Percentiles rank a stretch among this genome's conserved stretches.
phyloP scores from a whole-genome alignment of 30 jellyfish, hydroid and myxozoan species.

The Rhopilema esculentum region DNA sequence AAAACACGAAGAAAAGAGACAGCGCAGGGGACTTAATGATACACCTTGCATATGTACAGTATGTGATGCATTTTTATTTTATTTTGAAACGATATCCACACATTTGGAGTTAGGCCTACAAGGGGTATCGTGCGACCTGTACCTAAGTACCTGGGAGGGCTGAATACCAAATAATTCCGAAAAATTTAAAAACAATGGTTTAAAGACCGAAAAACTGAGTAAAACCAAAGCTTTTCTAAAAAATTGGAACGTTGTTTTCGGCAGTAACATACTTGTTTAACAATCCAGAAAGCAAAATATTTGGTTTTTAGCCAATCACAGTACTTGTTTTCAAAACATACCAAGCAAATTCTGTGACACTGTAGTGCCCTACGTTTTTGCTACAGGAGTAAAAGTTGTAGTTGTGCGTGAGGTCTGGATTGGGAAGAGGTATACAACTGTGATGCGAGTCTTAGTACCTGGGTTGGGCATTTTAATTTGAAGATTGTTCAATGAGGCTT shows the following conservation, averaged over 20 bases:
- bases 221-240: conserved; percentile 4
- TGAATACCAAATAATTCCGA: conserved; percentile 20
- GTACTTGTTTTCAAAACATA: conserved; percentile 6
- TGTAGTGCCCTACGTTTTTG: conserved; percentile 35
- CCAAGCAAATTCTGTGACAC: conserved; percentile 27
- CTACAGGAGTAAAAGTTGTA: conserved; percentile 36
- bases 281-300: conserved; percentile 1
- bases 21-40: too few species aligned
- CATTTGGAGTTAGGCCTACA: conserved; percentile 24
- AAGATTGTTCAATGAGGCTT: conserved; percentile 16
- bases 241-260: conserved; percentile 11
- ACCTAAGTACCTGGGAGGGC: conserved; percentile 31
- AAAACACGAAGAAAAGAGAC: too few species aligned
- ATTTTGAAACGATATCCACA: conserved; percentile 6
- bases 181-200: conserved; percentile 23
- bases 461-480: conserved; percentile 36
- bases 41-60: too few species aligned
- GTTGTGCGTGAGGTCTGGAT: conserved; percentile 28
- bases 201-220: conserved; percentile 25
- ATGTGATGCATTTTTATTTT: too few species aligned
- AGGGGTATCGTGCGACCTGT: conserved; percentile 20
- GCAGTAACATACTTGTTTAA: conserved; percentile 24
- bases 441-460: conserved; percentile 16
- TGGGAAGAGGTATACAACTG: conserved; percentile 26
- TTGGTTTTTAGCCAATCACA: conserved; percentile 29